phyloP scores from a whole-genome alignment of 1,140 invertebrate species.

The Bombus difficillimus region DNA sequence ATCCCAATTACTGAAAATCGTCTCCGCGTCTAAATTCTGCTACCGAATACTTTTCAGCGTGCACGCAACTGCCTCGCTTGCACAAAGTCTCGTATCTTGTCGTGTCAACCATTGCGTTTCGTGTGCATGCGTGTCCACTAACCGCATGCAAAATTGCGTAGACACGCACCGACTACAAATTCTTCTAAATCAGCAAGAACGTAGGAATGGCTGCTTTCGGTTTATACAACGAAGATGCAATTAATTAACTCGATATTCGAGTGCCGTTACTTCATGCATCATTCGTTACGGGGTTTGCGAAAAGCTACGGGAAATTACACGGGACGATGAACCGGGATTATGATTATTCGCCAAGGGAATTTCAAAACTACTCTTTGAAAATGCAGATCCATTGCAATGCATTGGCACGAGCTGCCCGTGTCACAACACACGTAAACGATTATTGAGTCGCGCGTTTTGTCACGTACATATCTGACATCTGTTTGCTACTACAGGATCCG shows the following conservation, averaged over 20 bases:
- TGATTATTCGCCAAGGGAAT: not conserved
- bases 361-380: not conserved
- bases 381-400: not conserved
- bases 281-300: slow-evolving; percentile 7
- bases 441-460: slow-evolving; percentile 5
- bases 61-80: slow-evolving; percentile 30
- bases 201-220: not conserved
- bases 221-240: not conserved
- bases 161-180: not conserved
- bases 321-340: not conserved
- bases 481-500: not conserved
- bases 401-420: not conserved
- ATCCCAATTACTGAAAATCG: slow-evolving; percentile 48
- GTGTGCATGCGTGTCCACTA: not conserved
- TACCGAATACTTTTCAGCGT: not conserved
- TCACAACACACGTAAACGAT: not conserved
- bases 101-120: not conserved
- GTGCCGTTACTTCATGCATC: slow-evolving; percentile 11
- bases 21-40: slow-evolving; percentile 12
- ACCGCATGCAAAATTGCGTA: not conserved
- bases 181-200: not conserved
- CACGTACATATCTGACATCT: slow-evolving; percentile 30
- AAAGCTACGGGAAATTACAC: not conserved
- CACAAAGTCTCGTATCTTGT: not conserved
- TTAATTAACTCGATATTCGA: slow-evolving; percentile 27